Evolutionary conservation across 2,888 invertebrate species (phyloP).

Genomic region (Cantharis nigra): DNA sequence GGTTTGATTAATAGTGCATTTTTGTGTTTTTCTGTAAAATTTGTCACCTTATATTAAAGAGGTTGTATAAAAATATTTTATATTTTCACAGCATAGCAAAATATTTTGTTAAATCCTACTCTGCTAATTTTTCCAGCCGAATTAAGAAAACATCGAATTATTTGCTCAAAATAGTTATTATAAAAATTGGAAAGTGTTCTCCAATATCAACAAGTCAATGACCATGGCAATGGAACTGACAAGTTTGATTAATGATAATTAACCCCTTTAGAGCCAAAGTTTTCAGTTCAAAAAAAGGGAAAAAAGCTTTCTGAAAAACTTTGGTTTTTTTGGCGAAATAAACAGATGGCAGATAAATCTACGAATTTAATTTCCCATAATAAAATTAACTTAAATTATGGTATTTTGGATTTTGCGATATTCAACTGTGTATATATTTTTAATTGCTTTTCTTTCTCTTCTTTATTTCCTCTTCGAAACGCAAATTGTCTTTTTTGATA

Average conservation of each 20-base stretch:
- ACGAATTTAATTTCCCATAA: not conserved
- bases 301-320: not conserved
- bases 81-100: not conserved
- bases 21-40: not conserved
- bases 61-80: not conserved
- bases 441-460: not conserved
- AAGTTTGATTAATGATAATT: not conserved
- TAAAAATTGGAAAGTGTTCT: not conserved
- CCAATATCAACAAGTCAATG: not conserved
- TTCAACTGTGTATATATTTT: not conserved
- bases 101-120: not conserved
- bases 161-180: not conserved
- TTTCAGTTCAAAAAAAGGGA: not conserved
- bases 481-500: not conserved
- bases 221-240: not conserved
- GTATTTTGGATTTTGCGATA: not conserved
- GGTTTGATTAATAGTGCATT: not conserved
- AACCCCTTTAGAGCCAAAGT: not conserved
- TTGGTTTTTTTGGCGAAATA: not conserved
- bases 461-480: not conserved
- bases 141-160: not conserved
- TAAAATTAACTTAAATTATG: too few relatives aligned
- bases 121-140: not conserved
- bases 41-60: not conserved
- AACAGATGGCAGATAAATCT: not conserved